These are phyloP conservation scores for Eulacestoma nigropectus DNA, from an alignment of 2,113 vertebrate species.

Conservation along the genomic window DNA sequence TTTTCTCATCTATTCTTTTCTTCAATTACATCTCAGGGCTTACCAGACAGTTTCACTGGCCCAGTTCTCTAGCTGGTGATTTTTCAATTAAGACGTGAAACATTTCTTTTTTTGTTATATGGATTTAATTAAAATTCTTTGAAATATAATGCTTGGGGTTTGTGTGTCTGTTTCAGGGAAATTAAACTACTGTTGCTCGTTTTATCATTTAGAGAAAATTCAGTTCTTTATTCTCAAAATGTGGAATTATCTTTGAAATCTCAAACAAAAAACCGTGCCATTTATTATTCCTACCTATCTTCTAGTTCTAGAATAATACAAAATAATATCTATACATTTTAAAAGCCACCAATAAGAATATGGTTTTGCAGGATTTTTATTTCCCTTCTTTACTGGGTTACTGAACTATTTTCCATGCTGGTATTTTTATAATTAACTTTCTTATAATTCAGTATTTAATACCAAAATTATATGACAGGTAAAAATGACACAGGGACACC, in stretches of 20 bases:
- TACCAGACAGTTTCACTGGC: neutral
- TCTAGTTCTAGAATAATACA: neutral
- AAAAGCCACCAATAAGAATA: neutral
- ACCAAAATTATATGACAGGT: neutral
- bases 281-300: neutral
- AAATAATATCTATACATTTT: neutral
- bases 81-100: conserved; percentile 57
- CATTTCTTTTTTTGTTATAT: conserved; percentile 41
- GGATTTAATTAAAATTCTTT: conserved; percentile 60
- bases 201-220: neutral
- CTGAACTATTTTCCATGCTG: neutral
- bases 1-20: conserved; percentile 13
- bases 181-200: conserved; percentile 8
- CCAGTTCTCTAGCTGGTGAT: conserved; percentile 27
- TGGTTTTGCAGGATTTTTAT: neutral
- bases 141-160: conserved; percentile 12
- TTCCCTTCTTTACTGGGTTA: neutral
- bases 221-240: neutral
- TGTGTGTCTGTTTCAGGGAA: conserved; percentile 7
- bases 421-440: neutral
- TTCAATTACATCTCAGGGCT: conserved; percentile 19
- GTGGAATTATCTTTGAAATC: neutral
- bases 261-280: neutral
- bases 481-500: neutral
- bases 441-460: neutral